Percentiles rank a stretch among this genome's conserved stretches.
Conservation (phyloP, 2,888 invertebrate genomes). For the Acanthococcus lagerstroemiae region DNA sequence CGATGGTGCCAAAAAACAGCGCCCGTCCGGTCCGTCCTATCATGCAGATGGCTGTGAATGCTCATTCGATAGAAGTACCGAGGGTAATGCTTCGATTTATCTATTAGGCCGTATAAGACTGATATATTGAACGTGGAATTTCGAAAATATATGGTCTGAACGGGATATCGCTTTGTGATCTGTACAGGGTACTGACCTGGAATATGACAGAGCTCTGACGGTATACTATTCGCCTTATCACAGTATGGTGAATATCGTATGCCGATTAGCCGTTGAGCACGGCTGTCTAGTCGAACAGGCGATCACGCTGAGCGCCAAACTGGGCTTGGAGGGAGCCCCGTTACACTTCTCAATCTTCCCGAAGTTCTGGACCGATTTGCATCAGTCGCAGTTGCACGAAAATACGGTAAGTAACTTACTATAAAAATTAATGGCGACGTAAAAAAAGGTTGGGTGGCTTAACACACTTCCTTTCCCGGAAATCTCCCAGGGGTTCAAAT, state of each 20-base stretch:
- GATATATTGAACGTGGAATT: no score
- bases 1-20: slow-evolving; percentile 47
- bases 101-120: no score
- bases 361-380: slow-evolving; percentile 83
- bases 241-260: slow-evolving; percentile 73
- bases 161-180: no score
- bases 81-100: no score
- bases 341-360: slow-evolving; percentile 81
- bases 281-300: slow-evolving; percentile 77
- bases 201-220: slow-evolving; percentile 62
- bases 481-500: no score
- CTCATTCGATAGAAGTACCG: slow-evolving; percentile 58
- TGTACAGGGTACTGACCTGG: slow-evolving; percentile 58
- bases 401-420: slow-evolving; percentile 12
- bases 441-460: no score
- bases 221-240: slow-evolving; percentile 82
- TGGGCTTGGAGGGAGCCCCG: slow-evolving; percentile 82
- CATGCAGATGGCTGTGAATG: slow-evolving; percentile 75
- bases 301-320: slow-evolving; percentile 75
- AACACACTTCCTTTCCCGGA: no score
- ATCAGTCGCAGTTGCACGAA: slow-evolving; percentile 53
- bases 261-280: slow-evolving; percentile 78
- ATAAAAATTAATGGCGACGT: no score
- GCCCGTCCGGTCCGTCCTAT: slow-evolving; percentile 66
- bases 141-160: no score